Conservation (phyloP, 1,140 invertebrate genomes). For the Pogonognathellus flavescens region DNA sequence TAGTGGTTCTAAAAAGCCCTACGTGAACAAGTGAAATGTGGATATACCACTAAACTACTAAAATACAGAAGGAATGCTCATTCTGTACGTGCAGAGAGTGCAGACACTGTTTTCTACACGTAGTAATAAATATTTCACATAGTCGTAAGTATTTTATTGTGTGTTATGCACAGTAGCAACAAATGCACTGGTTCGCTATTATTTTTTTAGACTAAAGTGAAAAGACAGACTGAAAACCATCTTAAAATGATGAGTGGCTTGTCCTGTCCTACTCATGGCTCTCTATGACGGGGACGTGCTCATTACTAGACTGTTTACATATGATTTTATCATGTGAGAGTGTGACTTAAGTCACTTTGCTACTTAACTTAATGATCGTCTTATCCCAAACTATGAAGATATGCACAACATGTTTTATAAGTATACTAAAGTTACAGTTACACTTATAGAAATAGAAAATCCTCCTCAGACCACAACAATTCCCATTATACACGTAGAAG, state of each 20-base stretch:
- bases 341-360: conserved; percentile 19
- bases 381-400: conserved; percentile 20
- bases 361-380: conserved; percentile 14
- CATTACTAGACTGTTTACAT: not conserved
- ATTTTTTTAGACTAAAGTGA: not conserved
- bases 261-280: conserved; percentile 2
- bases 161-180: no score
- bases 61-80: no score
- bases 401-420: no score
- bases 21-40: not conserved
- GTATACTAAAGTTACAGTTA: not conserved
- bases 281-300: not conserved
- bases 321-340: conserved; percentile 19
- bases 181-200: no score
- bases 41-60: no score
- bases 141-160: no score
- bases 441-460: not conserved
- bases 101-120: no score
- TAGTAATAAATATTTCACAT: no score
- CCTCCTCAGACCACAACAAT: not conserved
- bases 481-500: no score
- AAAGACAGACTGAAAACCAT: no score
- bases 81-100: no score
- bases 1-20: no score
- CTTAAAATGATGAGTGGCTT: not conserved